Percentiles rank a stretch among this genome's conserved stretches.
Conservation (phyloP, 2,113 vertebrate species). For the Brachyhypopomus gauderio region DNA sequence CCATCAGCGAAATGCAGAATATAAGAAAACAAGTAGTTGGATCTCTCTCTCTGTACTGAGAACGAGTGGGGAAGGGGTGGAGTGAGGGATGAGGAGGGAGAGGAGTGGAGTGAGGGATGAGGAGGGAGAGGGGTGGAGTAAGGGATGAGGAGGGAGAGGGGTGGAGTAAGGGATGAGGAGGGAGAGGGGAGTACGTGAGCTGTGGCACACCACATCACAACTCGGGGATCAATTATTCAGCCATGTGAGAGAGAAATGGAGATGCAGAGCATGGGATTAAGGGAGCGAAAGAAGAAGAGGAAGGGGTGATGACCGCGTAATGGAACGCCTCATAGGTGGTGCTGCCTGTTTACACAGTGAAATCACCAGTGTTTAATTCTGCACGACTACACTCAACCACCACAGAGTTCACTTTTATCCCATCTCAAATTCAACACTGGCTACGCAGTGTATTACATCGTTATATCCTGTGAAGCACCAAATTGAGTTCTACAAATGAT, state of each 20-base stretch:
- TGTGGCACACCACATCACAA: slow-evolving; percentile 37
- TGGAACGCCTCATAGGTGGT: not conserved
- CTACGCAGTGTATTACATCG: not conserved
- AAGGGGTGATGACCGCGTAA: not conserved
- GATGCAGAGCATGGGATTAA: slow-evolving; percentile 12
- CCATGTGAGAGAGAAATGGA: slow-evolving; percentile 44
- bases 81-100: not conserved
- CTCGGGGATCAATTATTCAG: slow-evolving; percentile 44
- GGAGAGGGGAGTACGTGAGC: slow-evolving; percentile 46
- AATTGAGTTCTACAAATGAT: too few species aligned
- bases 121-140: slow-evolving; percentile 13
- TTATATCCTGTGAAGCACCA: not conserved
- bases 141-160: not conserved
- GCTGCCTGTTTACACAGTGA: slow-evolving; percentile 10
- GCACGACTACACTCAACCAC: not conserved
- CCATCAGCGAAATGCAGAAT: not conserved
- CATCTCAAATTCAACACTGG: not conserved
- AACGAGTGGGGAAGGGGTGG: not conserved
- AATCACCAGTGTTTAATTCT: not conserved
- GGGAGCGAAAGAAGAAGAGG: not conserved
- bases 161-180: not conserved
- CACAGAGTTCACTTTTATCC: not conserved
- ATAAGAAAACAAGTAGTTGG: too few species aligned
- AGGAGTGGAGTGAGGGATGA: not conserved
- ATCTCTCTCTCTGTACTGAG: too few species aligned